Conservation (phyloP, 2,113 vertebrate species). For the Galbula dea region DNA sequence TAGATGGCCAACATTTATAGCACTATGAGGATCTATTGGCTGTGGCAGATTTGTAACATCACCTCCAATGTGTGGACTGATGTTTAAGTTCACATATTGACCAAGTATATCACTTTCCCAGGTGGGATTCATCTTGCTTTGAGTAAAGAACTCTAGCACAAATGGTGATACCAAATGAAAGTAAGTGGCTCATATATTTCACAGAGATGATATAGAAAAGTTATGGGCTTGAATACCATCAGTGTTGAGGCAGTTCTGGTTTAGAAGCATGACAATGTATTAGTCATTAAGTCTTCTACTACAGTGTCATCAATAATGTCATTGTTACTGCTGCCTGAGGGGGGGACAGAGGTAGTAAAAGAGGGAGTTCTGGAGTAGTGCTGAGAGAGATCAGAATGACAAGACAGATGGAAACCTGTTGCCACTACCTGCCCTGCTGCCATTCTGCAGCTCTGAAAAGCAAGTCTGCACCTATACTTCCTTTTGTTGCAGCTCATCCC, state of each 20-base stretch:
- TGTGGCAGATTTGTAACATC: background rate
- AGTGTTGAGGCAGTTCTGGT: background rate
- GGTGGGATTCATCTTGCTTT: background rate
- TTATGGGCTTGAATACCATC: background rate
- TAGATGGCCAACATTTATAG: background rate
- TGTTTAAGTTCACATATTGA: background rate
- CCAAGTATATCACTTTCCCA: background rate
- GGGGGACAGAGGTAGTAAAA: background rate
- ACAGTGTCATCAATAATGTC: background rate
- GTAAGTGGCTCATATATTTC: background rate
- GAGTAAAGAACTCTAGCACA: background rate
- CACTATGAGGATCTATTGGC: too few species aligned
- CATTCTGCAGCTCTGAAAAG: background rate
- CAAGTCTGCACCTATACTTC: background rate
- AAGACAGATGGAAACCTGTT: background rate
- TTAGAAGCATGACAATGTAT: background rate
- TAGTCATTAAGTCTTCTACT: background rate
- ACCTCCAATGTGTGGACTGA: background rate
- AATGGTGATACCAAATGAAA: background rate
- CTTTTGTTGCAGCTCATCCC: constrained; percentile 23
- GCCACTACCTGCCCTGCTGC: background rate
- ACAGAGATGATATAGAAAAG: background rate
- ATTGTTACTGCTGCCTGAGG: background rate
- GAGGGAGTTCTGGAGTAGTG: background rate
- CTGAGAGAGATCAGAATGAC: background rate